Base-by-base conservation (phyloP, 2,888 invertebrate genomes). In the Hypselothyrea guttata region DNA sequence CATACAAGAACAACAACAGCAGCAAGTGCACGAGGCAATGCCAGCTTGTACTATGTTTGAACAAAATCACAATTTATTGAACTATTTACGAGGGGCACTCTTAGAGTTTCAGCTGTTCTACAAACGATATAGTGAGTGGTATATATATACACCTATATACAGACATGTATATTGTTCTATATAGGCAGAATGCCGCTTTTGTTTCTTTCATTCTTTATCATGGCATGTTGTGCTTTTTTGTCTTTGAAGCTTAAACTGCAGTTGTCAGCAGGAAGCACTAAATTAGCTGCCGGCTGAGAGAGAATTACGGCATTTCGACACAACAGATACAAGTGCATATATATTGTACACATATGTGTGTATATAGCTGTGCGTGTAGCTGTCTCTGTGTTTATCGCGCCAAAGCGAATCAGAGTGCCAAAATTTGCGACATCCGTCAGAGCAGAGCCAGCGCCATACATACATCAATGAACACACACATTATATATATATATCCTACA, bases 201-300 rank as follows among this genome's bases (percentile, higher is more conserved):
- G 11, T 22, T 31, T 12, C 9, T 9, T 40, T 15, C 33, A 4
- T 16, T 5, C 16, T 15, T 11, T 8, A 22, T 22, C 13, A 8
- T 28, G 11, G 33, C 15, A 49, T 58, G 53, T 59, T 66, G 31
- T 55, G 72, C 72, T 71, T 64, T 38, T 71, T 69, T 69, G 72
- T 60, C 57, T 61, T 59, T 67, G 53, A 72, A 73, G 70, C 73
- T 79, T 66, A 71, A 70, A 75, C 76, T 71, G 77, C 66, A 76
- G 75, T 82, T 84, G 86, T 77, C 86, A 83, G 81, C 86, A 86
- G 86, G 86, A 86, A 86, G 68, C 75, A 83, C 78, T 86, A 86
- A 86, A 86, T 86, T 87, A 86, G 81, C 74, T 78, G 74, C 73
- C 75, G 75, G 61, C 67, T 70, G 71, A 66, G 76, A 71, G 76